Percentiles rank a stretch among this genome's conserved stretches.
phyloP scores from a whole-genome alignment of 2,888 invertebrate species.

The Zootermopsis nevadensis region DNA sequence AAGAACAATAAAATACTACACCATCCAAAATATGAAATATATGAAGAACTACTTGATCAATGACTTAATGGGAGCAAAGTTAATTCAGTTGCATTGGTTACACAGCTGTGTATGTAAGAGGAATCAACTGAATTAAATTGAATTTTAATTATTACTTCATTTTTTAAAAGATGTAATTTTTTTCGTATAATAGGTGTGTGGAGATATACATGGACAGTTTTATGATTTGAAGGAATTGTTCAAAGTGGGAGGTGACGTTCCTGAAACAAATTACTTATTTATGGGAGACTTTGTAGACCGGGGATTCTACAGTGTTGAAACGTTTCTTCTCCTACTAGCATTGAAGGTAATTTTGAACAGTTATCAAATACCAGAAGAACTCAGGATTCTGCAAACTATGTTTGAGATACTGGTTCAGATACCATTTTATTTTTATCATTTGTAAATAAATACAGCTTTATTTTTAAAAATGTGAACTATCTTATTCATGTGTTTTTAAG shows the following conservation, averaged over 20 bases:
- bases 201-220: conserved; percentile 99
- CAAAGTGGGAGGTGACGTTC: conserved; percentile 99
- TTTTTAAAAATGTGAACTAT: too few relatives aligned
- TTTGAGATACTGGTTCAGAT: too few relatives aligned
- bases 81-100: background rate
- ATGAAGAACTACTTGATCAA: too few relatives aligned
- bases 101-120: background rate
- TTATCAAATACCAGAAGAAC: too few relatives aligned
- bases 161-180: conserved; percentile 53
- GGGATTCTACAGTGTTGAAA: conserved; percentile 99
- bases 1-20: too few relatives aligned
- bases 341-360: conserved; percentile 79
- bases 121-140: background rate
- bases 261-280: conserved; percentile 98
- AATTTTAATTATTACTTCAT: background rate
- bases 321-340: conserved; percentile 94
- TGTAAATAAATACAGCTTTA: too few relatives aligned
- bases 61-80: too few relatives aligned
- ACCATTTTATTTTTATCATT: too few relatives aligned
- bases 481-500: too few relatives aligned
- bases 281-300: conserved; percentile 99
- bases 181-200: conserved; percentile 82
- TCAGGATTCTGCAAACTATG: too few relatives aligned
- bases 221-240: conserved; percentile 97
- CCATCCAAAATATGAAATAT: too few relatives aligned